Evolutionary conservation across 2,797 vertebrate genomes (phyloP).

Genomic region (Balearica regulorum): DNA sequence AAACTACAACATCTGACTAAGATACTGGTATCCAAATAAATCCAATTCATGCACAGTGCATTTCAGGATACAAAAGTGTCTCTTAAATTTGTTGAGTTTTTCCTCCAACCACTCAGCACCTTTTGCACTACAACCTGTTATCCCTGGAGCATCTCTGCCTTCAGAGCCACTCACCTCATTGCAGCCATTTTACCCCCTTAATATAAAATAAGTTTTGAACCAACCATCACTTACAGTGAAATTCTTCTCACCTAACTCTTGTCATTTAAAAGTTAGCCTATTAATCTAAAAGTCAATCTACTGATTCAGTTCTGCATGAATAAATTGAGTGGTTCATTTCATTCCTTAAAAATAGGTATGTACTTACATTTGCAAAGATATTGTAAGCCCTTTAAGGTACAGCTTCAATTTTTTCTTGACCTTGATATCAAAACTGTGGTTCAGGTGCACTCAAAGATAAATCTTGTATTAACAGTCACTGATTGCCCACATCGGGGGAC

Average conservation of each 20-base stretch:
- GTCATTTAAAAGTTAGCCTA: not conserved
- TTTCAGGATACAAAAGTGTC: not conserved
- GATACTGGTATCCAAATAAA: not conserved
- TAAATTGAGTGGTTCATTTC: not conserved
- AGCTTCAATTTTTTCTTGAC: not conserved
- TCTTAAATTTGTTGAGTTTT: not conserved
- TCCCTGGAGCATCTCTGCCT: not conserved
- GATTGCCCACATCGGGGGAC: not conserved
- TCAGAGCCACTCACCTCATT: not conserved
- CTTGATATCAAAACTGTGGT: not conserved
- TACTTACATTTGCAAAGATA: not conserved
- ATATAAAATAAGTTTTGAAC: not conserved
- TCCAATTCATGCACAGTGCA: not conserved
- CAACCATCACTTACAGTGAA: not conserved
- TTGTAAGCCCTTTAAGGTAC: not conserved
- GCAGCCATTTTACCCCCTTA: not conserved
- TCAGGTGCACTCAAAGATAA: not conserved
- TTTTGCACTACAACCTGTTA: not conserved
- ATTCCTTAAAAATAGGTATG: not conserved
- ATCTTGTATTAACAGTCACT: not conserved
- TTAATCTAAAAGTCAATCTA: not conserved
- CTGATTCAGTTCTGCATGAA: not conserved
- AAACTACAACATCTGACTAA: not conserved
- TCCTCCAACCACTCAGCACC: not conserved
- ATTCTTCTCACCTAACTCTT: not conserved